Evolutionary conservation across 2,113 vertebrate species (phyloP).

Genomic region (Camelus dromedarius): DNA sequence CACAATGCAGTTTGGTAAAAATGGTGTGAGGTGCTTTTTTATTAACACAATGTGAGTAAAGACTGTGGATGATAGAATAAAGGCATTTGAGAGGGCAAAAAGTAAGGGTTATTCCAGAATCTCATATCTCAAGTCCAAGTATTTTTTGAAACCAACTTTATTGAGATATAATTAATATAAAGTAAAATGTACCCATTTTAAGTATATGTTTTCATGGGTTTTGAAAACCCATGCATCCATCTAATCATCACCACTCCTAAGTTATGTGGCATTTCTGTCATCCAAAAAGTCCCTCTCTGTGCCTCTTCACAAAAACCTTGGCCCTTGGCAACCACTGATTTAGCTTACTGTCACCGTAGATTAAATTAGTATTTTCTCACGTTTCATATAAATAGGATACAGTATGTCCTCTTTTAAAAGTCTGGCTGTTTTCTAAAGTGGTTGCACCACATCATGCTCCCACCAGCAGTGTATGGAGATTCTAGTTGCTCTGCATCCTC

Average conservation of each 20-base stretch:
- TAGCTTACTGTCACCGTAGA: not conserved
- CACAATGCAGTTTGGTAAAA: not conserved
- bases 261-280: not conserved
- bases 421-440: not conserved
- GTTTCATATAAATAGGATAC: not conserved
- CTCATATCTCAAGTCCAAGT: not conserved
- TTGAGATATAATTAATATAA: not conserved
- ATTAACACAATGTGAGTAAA: not conserved
- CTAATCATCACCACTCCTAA: not conserved
- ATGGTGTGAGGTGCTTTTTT: not conserved
- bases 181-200: not conserved
- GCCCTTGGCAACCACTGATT: not conserved
- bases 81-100: not conserved
- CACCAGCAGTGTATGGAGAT: not conserved
- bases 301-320: not conserved
- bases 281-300: not conserved
- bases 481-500: not conserved
- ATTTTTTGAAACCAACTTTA: conserved; percentile 31
- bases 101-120: not conserved
- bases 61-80: not conserved
- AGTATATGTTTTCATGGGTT: not conserved
- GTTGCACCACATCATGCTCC: not conserved
- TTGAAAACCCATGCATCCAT: not conserved
- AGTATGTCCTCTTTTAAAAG: not conserved
- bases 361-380: not conserved